Percentiles rank a stretch among this genome's conserved stretches.
Conservation (phyloP, 1,140 invertebrate species). For the Kradibia gibbosae region DNA sequence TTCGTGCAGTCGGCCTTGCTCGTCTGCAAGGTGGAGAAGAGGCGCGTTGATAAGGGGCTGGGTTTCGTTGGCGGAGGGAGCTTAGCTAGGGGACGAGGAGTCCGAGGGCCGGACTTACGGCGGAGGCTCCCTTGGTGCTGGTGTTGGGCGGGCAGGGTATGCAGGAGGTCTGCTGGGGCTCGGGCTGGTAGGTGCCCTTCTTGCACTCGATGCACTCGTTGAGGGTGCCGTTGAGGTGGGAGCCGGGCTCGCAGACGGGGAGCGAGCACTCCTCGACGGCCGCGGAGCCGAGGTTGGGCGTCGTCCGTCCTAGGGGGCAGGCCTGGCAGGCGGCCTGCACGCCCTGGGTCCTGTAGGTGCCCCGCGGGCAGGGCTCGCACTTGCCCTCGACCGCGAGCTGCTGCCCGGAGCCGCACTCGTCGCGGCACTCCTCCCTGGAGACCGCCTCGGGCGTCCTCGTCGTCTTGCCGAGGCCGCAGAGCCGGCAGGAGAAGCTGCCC, state of each 20-base stretch:
- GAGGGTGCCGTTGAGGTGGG: constrained; percentile 86
- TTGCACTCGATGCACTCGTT: constrained; percentile 92
- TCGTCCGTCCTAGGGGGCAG: constrained; percentile 92
- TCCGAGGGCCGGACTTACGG: constrained; percentile 75
- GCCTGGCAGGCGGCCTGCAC: constrained; percentile 89
- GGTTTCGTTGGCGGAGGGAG: background rate
- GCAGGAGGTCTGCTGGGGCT: constrained; percentile 90
- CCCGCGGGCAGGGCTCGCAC: constrained; percentile 93
- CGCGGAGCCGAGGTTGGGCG: constrained; percentile 85
- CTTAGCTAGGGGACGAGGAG: background rate
- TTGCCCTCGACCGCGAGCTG: constrained; percentile 90
- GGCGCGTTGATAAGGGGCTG: background rate
- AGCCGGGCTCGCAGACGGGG: constrained; percentile 88
- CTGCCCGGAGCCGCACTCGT: constrained; percentile 92
- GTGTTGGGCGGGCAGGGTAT: constrained; percentile 93
- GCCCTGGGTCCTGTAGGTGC: constrained; percentile 91
- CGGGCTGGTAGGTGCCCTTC: constrained; percentile 93
- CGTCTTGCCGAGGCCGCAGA: constrained; percentile 94
- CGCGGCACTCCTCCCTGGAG: constrained; percentile 88
- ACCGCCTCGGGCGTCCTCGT: constrained; percentile 93
- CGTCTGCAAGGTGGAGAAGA: constrained; percentile 72
- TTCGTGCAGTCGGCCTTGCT: constrained; percentile 90
- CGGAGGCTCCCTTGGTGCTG: constrained; percentile 86
- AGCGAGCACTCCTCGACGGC: constrained; percentile 93
- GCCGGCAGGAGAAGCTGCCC: constrained; percentile 90